phyloP scores from a whole-genome alignment of 2,797 vertebrate genomes.

The Mallotus villosus region DNA sequence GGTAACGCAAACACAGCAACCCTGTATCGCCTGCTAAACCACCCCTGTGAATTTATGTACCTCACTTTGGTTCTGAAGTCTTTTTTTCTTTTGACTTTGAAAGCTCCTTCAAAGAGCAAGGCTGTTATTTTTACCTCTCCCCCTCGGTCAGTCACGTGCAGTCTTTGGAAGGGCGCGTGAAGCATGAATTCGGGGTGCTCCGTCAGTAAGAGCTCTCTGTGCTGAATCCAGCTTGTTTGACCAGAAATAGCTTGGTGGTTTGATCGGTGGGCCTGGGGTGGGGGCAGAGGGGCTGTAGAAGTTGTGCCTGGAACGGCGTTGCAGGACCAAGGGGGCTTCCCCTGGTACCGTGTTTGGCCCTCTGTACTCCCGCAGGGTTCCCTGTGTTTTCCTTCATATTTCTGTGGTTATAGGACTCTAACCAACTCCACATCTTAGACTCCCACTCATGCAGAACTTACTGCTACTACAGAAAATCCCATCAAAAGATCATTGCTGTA shows the following conservation, averaged over 20 bases:
- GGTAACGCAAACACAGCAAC: background rate
- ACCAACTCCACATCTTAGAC: background rate
- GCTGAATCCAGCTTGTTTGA: background rate
- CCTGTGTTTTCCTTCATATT: background rate
- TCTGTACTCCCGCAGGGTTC: background rate
- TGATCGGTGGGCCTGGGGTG: background rate
- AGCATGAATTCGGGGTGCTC: background rate
- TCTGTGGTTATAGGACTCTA: background rate
- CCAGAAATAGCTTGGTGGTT: background rate
- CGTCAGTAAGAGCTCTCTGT: conserved; percentile 5
- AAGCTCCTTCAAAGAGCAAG: background rate
- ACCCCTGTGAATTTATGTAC: background rate
- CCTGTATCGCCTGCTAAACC: background rate
- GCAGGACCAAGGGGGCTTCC: background rate
- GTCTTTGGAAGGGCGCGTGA: background rate
- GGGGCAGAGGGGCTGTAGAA: background rate
- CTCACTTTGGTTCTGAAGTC: background rate
- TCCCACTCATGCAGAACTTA: background rate
- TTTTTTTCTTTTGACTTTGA: background rate
- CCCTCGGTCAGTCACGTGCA: background rate
- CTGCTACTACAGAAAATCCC: background rate
- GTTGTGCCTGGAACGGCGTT: background rate
- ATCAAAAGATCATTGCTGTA: too few species aligned
- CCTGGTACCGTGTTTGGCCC: background rate
- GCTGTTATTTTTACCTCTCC: background rate